phyloP scores from a whole-genome alignment of 2,113 vertebrate species.

The Vulpes vulpes region DNA sequence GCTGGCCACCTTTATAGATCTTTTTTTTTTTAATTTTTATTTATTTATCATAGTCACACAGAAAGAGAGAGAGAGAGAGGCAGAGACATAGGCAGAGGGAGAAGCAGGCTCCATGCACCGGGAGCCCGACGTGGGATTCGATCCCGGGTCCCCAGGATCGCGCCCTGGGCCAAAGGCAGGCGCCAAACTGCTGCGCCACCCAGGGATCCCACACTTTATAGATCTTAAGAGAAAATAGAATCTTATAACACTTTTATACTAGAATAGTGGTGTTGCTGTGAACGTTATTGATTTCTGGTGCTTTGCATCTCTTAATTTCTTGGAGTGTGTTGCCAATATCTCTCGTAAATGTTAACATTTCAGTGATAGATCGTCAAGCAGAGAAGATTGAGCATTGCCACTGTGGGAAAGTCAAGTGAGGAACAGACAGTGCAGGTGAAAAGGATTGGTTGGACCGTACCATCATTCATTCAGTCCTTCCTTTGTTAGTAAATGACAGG shows the following conservation, averaged over 20 bases:
- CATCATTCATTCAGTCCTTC: not conserved
- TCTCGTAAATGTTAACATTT: not conserved
- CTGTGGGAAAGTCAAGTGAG: not conserved
- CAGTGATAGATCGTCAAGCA: not conserved
- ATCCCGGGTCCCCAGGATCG: too few species aligned
- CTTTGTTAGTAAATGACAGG: not conserved
- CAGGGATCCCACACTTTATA: not conserved
- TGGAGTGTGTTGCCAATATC: not conserved
- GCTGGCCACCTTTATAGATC: not conserved
- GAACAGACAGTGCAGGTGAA: not conserved
- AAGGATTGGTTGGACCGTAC: not conserved
- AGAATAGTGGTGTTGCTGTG: not conserved
- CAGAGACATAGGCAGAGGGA: too few species aligned
- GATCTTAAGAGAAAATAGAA: not conserved
- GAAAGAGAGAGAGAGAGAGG: too few species aligned
- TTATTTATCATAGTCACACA: too few species aligned
- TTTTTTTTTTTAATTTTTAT: too few species aligned
- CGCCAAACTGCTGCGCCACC: too few species aligned
- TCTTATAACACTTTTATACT: not conserved
- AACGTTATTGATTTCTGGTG: not conserved
- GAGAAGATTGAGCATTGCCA: not conserved
- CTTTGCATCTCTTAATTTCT: not conserved
- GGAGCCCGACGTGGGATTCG: too few species aligned
- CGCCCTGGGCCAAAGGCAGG: too few species aligned
- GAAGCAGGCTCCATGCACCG: too few species aligned